Conservation (phyloP, 2,113 vertebrate genomes). For the Sula dactylatra region DNA sequence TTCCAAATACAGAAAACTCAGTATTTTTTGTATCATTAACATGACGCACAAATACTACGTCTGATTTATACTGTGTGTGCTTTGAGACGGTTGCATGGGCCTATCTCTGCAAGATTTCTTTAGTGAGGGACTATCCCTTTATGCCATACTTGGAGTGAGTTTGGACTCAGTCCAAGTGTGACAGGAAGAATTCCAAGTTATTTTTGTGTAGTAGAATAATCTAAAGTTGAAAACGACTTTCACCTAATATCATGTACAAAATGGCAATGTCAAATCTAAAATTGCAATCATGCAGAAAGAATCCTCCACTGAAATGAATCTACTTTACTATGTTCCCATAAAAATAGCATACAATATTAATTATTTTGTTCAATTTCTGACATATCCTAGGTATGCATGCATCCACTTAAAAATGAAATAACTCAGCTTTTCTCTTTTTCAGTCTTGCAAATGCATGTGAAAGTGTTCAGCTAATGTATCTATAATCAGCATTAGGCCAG, state of each 20-base stretch:
- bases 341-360: not conserved
- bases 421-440: not conserved
- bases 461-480: not conserved
- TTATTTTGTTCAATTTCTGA: not conserved
- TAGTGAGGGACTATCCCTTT: not conserved
- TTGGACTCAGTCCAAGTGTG: not conserved
- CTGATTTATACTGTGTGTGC: not conserved
- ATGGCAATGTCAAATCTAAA: not conserved
- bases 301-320: not conserved
- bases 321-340: not conserved
- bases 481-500: not conserved
- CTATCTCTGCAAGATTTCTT: not conserved
- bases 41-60: not conserved
- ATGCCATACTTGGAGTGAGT: not conserved
- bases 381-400: not conserved
- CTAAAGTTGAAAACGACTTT: not conserved
- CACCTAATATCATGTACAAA: not conserved
- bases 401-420: not conserved
- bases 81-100: not conserved
- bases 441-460: not conserved
- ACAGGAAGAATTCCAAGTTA: not conserved
- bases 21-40: not conserved
- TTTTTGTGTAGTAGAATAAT: not conserved
- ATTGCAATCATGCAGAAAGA: not conserved
- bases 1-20: not conserved